These are phyloP conservation scores for Acestrorhynchus altus DNA, from an alignment of 2,797 vertebrate species.

Conservation along the genomic window DNA sequence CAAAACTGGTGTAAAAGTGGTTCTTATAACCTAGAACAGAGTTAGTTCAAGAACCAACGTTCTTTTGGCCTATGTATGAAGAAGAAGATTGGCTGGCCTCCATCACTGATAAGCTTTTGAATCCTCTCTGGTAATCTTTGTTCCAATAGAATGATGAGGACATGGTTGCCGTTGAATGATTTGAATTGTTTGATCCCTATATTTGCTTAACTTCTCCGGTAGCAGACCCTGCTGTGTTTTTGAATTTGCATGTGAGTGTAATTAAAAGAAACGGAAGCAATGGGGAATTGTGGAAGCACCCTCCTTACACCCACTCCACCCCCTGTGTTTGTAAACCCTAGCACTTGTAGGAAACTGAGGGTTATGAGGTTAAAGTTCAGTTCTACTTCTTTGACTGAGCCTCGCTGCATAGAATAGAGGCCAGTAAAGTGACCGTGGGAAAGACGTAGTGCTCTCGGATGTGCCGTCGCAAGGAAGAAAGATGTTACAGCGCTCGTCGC, in stretches of 20 bases:
- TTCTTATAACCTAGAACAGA: too few species aligned
- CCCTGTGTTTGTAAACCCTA: constrained; percentile 53
- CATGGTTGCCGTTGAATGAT: not conserved
- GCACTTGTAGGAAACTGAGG: constrained; percentile 46
- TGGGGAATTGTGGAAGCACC: constrained; percentile 42
- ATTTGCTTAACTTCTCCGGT: not conserved
- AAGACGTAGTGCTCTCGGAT: constrained; percentile 34
- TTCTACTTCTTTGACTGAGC: constrained; percentile 50
- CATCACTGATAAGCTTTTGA: not conserved
- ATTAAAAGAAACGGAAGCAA: constrained; percentile 46
- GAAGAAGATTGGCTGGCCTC: not conserved
- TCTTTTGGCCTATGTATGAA: too few species aligned
- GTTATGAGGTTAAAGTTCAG: constrained; percentile 57
- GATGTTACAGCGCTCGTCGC: not conserved
- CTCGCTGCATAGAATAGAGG: constrained; percentile 40
- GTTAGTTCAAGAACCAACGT: too few species aligned
- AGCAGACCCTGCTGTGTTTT: constrained; percentile 4
- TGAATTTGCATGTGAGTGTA: not conserved
- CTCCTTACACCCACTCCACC: not conserved
- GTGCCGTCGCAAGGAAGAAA: constrained; percentile 15
- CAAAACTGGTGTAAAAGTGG: too few species aligned
- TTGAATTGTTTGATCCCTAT: not conserved
- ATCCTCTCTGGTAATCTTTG: not conserved
- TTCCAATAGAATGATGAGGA: not conserved
- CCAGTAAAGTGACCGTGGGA: constrained; percentile 60